Evolutionary conservation across 2,113 vertebrate species (phyloP).

Genomic region (Phrynosoma platyrhinos): DNA sequence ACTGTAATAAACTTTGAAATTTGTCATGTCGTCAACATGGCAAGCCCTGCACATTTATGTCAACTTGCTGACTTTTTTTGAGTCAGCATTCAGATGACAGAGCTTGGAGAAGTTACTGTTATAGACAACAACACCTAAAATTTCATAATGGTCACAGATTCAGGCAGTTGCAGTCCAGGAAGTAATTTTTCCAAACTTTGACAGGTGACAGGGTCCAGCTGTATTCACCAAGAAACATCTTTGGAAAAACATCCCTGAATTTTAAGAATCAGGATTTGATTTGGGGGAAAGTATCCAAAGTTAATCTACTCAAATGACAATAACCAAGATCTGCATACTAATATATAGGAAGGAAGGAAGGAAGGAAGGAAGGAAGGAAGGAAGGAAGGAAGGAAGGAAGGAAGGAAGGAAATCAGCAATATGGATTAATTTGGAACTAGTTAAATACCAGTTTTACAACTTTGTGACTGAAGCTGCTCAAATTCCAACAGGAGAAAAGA

Average conservation of each 20-base stretch:
- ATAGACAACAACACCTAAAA: too few species aligned
- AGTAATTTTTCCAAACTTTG: neutral
- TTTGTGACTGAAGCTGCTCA: neutral
- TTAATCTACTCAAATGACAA: neutral
- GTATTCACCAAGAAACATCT: constrained; percentile 42
- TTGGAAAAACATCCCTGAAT: constrained; percentile 14
- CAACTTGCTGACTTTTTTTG: too few species aligned
- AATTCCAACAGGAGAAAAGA: neutral
- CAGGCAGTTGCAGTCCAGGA: too few species aligned
- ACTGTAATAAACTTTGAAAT: too few species aligned
- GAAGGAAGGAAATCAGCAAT: neutral
- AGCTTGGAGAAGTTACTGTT: too few species aligned
- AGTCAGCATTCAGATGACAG: rapidly evolving
- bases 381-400: too few species aligned
- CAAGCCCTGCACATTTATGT: too few species aligned
- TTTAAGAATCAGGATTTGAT: constrained; percentile 25
- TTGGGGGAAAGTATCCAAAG: neutral
- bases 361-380: too few species aligned
- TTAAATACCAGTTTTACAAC: neutral
- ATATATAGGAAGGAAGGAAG: neutral
- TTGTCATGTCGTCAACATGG: too few species aligned
- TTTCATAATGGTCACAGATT: too few species aligned
- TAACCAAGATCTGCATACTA: neutral
- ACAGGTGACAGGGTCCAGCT: neutral
- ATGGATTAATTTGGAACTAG: neutral